phyloP scores from a whole-genome alignment of 2,797 vertebrate species.

The Siniperca scherzeri region DNA sequence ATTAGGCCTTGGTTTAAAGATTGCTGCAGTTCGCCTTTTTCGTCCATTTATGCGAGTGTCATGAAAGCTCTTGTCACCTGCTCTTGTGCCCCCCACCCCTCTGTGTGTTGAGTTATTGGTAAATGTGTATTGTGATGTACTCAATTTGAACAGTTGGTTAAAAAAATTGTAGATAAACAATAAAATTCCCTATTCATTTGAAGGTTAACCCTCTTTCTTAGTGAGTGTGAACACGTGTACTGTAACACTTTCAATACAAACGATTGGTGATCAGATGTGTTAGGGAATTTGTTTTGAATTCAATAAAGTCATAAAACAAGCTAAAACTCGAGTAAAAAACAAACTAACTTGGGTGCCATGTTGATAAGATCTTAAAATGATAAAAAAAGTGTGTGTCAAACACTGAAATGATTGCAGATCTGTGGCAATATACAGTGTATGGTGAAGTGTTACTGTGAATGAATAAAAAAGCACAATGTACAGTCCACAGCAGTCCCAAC shows the following conservation, averaged over 20 bases:
- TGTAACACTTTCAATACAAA: slow-evolving; percentile 68
- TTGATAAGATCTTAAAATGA: slow-evolving; percentile 12
- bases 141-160: slow-evolving; percentile 79
- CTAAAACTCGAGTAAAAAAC: slow-evolving; percentile 11
- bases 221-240: slow-evolving; percentile 70
- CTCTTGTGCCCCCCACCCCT: slow-evolving; percentile 51
- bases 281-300: background rate
- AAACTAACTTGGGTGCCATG: slow-evolving; percentile 9
- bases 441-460: slow-evolving; percentile 72
- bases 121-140: slow-evolving; percentile 81
- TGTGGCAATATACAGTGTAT: slow-evolving; percentile 49
- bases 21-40: slow-evolving; percentile 82
- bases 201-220: slow-evolving; percentile 74
- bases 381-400: slow-evolving; percentile 39
- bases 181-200: slow-evolving; percentile 78
- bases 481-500: slow-evolving; percentile 82
- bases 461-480: slow-evolving; percentile 81
- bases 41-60: slow-evolving; percentile 80
- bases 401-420: slow-evolving; percentile 57
- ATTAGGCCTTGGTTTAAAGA: slow-evolving; percentile 85
- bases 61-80: slow-evolving; percentile 77
- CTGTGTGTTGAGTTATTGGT: slow-evolving; percentile 76
- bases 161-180: slow-evolving; percentile 78
- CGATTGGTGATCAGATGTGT: background rate
- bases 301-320: background rate